These are phyloP conservation scores for Phorcus lineatus DNA, from an alignment of 2,888 invertebrate species.

Conservation along the genomic window DNA sequence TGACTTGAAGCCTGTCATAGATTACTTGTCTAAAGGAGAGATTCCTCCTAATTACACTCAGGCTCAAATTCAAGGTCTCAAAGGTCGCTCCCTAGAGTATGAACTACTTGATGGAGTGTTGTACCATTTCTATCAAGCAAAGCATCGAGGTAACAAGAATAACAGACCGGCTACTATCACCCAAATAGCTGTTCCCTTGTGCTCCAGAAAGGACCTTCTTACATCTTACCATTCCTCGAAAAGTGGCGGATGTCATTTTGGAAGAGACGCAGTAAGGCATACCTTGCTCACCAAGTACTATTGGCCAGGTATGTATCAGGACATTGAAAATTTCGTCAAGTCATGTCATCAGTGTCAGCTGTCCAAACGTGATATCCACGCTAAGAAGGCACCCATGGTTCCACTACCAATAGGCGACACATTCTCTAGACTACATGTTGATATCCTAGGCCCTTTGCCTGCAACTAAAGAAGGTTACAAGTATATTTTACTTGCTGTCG, in stretches of 20 bases:
- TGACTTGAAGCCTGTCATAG: not conserved
- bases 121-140: not conserved
- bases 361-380: constrained; percentile 25
- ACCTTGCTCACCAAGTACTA: constrained; percentile 31
- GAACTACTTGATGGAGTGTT: not conserved
- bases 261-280: constrained; percentile 12
- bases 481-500: constrained; percentile 64
- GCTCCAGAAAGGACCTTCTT: too few species aligned
- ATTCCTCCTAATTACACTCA: not conserved
- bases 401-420: constrained; percentile 35
- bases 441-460: constrained; percentile 42
- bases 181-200: not conserved
- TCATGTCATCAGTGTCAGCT: constrained; percentile 36
- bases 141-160: not conserved
- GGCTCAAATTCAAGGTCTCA: not conserved
- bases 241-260: constrained; percentile 25
- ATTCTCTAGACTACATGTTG: constrained; percentile 38
- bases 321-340: constrained; percentile 30
- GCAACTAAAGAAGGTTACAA: constrained; percentile 80
- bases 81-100: not conserved
- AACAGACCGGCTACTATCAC: not conserved
- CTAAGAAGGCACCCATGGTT: constrained; percentile 31
- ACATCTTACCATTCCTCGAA: not conserved
- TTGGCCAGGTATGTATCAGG: constrained; percentile 33
- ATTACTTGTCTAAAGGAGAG: not conserved